These are phyloP conservation scores for Nycticebus coucang DNA, from an alignment of 2,113 vertebrate genomes.

Conservation along the genomic window DNA sequence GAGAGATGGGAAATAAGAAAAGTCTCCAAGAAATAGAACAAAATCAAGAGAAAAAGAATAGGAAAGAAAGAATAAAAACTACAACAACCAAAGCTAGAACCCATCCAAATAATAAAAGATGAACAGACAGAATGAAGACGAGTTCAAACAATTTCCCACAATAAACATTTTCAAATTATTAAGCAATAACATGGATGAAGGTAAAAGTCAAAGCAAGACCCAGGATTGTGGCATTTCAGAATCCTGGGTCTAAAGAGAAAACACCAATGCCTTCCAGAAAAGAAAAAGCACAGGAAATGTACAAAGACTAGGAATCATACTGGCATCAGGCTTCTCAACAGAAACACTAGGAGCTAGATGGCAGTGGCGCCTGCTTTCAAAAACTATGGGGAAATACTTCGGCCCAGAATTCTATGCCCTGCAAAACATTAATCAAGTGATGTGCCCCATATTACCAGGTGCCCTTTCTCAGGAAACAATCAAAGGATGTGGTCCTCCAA, in stretches of 20 bases:
- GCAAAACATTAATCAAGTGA: not conserved
- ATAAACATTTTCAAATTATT: not conserved
- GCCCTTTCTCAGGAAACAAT: not conserved
- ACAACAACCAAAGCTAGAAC: not conserved
- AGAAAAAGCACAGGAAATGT: not conserved
- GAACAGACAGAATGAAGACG: not conserved
- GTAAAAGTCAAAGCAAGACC: not conserved
- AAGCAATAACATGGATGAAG: not conserved
- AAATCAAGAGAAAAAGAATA: not conserved
- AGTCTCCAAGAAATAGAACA: not conserved
- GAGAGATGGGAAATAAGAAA: not conserved
- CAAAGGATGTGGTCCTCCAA: not conserved
- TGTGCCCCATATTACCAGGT: not conserved
- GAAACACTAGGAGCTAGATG: not conserved
- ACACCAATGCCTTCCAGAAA: not conserved
- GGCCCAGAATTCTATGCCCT: not conserved
- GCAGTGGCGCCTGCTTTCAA: not conserved
- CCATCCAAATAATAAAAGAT: not conserved
- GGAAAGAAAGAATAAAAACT: not conserved
- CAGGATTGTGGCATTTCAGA: not conserved
- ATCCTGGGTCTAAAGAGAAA: not conserved
- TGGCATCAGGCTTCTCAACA: not conserved
- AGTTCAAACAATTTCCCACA: not conserved
- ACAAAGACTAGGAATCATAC: not conserved
- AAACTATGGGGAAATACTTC: not conserved